These are phyloP conservation scores for Coenonympha arcania DNA, from an alignment of 2,888 invertebrate genomes.

Conservation along the genomic window DNA sequence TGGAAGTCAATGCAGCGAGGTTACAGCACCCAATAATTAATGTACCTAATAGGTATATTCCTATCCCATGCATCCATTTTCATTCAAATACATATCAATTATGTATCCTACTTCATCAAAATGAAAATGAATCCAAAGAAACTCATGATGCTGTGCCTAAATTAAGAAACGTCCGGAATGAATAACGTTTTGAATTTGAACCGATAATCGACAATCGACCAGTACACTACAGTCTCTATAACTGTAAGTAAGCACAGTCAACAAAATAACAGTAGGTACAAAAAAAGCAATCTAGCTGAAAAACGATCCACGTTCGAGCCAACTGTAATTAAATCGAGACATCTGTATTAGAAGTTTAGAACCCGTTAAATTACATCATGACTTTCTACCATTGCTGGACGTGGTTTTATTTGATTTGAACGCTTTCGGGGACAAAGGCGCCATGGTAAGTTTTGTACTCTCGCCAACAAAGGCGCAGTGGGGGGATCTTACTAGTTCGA, in stretches of 20 bases:
- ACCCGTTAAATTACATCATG: constrained; percentile 51
- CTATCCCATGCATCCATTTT: too few species aligned
- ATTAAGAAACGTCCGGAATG: too few species aligned
- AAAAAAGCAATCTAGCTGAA: constrained; percentile 23
- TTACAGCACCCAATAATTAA: too few species aligned
- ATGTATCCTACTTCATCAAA: neutral
- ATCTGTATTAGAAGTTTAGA: constrained; percentile 43
- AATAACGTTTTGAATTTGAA: too few species aligned
- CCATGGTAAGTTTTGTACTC: constrained; percentile 40
- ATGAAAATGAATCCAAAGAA: too few species aligned
- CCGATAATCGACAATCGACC: too few species aligned
- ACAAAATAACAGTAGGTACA: constrained; percentile 14
- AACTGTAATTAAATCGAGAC: constrained; percentile 35
- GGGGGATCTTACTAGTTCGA: constrained; percentile 37
- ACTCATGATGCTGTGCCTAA: too few species aligned
- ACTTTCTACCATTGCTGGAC: constrained; percentile 34
- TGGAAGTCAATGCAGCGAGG: too few species aligned
- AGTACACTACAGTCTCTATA: too few species aligned
- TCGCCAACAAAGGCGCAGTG: constrained; percentile 45
- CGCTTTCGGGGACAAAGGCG: constrained; percentile 41
- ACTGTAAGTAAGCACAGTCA: neutral
- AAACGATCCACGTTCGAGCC: constrained; percentile 21
- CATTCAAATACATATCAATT: too few species aligned
- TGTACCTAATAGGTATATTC: too few species aligned
- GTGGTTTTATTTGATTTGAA: constrained; percentile 42